Evolutionary conservation across 2,113 vertebrate species (phyloP).

Genomic region (Corythornis madagascariensis): DNA sequence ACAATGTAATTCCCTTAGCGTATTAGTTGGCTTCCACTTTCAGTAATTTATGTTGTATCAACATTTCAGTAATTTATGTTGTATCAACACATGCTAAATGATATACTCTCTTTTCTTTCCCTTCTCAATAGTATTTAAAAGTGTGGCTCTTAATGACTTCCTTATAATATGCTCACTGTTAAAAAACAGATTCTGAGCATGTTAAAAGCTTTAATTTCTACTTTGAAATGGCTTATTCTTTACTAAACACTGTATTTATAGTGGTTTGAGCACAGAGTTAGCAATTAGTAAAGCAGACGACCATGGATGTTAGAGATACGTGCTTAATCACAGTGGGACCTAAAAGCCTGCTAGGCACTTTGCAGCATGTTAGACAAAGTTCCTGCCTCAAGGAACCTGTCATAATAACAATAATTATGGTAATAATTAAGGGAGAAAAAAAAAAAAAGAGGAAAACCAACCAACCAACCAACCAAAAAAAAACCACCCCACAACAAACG

Average conservation of each 20-base stretch:
- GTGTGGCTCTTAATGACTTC: background rate
- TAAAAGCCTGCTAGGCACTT: background rate
- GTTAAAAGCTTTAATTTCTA: constrained; percentile 37
- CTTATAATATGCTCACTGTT: background rate
- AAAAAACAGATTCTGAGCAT: constrained; percentile 9
- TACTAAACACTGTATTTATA: background rate
- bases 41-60: constrained; percentile 27
- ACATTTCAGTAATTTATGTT: constrained; percentile 25
- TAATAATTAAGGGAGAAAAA: background rate
- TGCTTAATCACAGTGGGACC: background rate
- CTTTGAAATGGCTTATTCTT: background rate
- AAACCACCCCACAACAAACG: background rate
- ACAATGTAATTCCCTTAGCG: background rate
- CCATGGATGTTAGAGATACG: accelerated
- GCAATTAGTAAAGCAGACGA: background rate
- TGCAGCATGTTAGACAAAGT: background rate
- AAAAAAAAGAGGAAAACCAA: background rate
- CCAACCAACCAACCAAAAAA: too few species aligned
- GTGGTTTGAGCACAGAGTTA: background rate
- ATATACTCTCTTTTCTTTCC: constrained; percentile 12
- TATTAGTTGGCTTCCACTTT: background rate
- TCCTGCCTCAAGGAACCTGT: background rate
- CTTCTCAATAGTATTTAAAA: constrained; percentile 30
- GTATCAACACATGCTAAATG: background rate
- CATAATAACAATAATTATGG: background rate